Conservation (phyloP, 2,113 vertebrate genomes). For the Noturus placidus region DNA sequence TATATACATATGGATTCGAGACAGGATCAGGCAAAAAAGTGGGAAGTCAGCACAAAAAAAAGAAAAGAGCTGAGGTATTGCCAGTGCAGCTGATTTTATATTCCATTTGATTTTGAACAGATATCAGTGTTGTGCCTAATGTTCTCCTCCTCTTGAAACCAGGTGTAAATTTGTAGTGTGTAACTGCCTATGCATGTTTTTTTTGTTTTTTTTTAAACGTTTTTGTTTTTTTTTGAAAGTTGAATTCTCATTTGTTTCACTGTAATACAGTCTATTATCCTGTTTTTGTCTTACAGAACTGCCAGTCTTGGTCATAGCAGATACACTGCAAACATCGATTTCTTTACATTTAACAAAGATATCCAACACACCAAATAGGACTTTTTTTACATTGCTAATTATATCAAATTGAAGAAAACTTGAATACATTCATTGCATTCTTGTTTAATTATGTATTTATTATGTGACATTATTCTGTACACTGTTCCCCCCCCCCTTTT, state of each 20-base stretch:
- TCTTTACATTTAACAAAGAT: not conserved
- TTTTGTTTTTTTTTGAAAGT: not conserved
- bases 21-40: not conserved
- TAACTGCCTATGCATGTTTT: not conserved
- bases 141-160: not conserved
- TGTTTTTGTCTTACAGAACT: not conserved
- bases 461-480: not conserved
- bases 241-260: not conserved
- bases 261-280: not conserved
- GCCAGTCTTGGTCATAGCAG: not conserved
- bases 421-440: not conserved
- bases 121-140: not conserved
- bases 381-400: not conserved
- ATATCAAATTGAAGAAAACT: not conserved
- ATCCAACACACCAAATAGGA: not conserved
- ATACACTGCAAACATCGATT: not conserved
- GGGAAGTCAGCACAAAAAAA: not conserved
- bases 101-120: not conserved
- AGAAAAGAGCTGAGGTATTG: not conserved
- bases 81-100: not conserved
- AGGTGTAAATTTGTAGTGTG: not conserved
- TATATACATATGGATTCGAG: not conserved
- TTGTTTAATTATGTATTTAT: not conserved
- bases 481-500: too few species aligned
- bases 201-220: not conserved